Evolutionary conservation across 2,797 vertebrate species (phyloP).

Genomic region (Neosilurus mollespiculum): DNA sequence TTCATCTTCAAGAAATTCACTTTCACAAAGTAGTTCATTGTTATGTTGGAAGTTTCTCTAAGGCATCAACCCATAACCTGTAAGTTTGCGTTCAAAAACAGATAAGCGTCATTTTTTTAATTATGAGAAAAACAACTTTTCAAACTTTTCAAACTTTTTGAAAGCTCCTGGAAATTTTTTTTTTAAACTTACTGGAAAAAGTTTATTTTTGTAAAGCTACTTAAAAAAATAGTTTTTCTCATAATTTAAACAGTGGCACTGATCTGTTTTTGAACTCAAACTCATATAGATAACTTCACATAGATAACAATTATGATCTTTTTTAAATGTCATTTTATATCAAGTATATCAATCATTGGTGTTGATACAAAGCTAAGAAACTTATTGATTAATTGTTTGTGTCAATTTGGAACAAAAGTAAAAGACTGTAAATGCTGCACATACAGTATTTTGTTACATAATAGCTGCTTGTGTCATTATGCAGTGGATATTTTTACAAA

Average conservation of each 20-base stretch:
- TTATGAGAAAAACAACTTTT: too few species aligned
- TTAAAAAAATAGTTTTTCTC: too few species aligned
- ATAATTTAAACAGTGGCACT: too few species aligned
- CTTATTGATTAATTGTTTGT: not conserved
- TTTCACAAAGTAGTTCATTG: not conserved
- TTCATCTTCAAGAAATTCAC: not conserved
- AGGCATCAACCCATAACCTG: not conserved
- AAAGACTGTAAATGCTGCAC: not conserved
- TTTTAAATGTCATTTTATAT: not conserved
- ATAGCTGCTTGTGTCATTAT: not conserved
- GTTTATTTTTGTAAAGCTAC: too few species aligned
- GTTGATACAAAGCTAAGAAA: not conserved
- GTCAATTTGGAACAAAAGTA: not conserved
- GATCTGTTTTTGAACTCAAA: too few species aligned
- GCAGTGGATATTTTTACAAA: not conserved
- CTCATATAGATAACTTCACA: too few species aligned
- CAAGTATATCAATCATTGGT: not conserved
- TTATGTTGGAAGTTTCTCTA: not conserved
- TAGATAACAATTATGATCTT: not conserved
- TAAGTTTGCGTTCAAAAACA: too few species aligned
- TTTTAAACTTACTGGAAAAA: too few species aligned
- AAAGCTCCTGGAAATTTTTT: too few species aligned
- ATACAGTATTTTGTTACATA: not conserved
- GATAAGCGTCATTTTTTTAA: too few species aligned
- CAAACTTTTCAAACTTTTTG: too few species aligned